Base-by-base conservation (phyloP, 2,888 invertebrate species). In the Eristalinus aeneus region DNA sequence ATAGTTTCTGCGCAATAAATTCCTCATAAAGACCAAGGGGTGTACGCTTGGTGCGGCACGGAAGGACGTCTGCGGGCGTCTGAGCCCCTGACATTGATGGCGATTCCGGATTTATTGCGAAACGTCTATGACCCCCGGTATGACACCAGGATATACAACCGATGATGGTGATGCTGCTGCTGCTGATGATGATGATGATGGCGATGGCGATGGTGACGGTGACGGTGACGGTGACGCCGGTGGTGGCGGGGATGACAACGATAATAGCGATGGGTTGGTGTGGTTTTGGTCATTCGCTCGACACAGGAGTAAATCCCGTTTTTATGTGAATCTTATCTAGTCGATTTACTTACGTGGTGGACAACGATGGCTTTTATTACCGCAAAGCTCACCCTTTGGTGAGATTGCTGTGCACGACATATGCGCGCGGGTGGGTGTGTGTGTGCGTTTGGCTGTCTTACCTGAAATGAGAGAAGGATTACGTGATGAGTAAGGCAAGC, bases 261-360 rank as follows among this genome's bases (percentile, higher is more conserved):
- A 8, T 27, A 16, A 16, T 22, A 2, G 54, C 6, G n/a, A 53
- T 20, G 20, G 16, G 53, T 53, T 53, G 53, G 53, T 60, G n/a
- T 60, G n/a, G 27, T 2, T 34, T 34, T 34, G 46, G 46, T 16
- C 46, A 46, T 8, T 16, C 46, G 39, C 12, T 39, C 39, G 39
- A 39, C 39, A 12, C 63, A 31, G 65, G 72, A 67, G 36, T 16
- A 39, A 65, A 73, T 73, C 68, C 63, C 12, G 61, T 63, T 74
- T 80, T 74, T 68, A 69, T 80, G 80, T 23, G 69, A 73, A 74
- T 80, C 74, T 80, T 74, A 80, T 80, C 74, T 69, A 80, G 68
- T 80, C 61, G 46, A 74, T 67, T 73, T 74, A 74, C 74, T 63
- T 74, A 46, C 68, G 68, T 63, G 68, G 36, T 23, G 31, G 63